phyloP scores from a whole-genome alignment of 2,113 vertebrate genomes.

The Pavo muticus region DNA sequence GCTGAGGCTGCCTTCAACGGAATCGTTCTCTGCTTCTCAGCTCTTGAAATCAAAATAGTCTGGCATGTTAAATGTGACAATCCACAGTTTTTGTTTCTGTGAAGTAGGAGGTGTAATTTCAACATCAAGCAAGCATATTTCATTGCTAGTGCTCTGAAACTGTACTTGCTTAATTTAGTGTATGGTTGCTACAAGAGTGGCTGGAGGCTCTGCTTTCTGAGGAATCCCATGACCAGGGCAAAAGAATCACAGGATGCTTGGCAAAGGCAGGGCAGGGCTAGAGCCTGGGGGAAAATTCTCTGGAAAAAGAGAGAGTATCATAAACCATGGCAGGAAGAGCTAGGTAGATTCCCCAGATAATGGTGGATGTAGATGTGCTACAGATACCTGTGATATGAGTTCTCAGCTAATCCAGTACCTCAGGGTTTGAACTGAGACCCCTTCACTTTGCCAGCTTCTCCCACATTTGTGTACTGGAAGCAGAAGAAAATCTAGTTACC shows the following conservation, averaged over 20 bases:
- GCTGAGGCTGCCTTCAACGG: conserved; percentile 28
- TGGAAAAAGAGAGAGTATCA: background rate
- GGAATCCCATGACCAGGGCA: background rate
- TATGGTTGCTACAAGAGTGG: background rate
- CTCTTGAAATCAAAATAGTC: conserved; percentile 53
- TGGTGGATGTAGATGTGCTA: background rate
- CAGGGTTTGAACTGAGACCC: background rate
- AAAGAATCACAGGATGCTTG: background rate
- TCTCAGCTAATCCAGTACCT: background rate
- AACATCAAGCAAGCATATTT: conserved; percentile 41
- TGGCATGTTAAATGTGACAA: conserved; percentile 47
- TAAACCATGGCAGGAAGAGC: background rate
- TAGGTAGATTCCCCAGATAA: background rate
- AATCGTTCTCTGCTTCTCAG: conserved; percentile 16
- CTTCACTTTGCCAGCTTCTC: background rate
- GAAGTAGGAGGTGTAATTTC: conserved; percentile 57
- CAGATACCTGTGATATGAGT: background rate
- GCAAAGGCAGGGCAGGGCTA: background rate
- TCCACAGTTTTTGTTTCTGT: conserved; percentile 48
- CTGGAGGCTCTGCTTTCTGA: background rate
- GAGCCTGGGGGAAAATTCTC: background rate
- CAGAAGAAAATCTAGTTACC: background rate
- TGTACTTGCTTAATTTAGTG: background rate
- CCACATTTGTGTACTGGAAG: background rate
- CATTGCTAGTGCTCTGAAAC: conserved; percentile 30